phyloP scores from a whole-genome alignment of 1,140 invertebrate species.

The Pogonognathellus flavescens region DNA sequence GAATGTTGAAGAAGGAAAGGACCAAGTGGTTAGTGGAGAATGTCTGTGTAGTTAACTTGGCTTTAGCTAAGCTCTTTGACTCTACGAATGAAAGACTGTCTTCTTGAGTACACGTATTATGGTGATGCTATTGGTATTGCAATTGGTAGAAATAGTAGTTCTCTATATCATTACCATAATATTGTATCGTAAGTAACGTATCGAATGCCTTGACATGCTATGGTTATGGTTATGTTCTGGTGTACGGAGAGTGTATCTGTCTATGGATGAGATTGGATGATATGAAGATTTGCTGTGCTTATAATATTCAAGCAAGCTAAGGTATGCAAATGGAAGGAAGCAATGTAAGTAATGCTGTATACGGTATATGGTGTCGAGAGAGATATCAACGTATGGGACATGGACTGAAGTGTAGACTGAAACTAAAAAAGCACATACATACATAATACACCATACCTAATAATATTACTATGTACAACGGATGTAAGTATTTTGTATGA shows the following conservation, averaged over 20 bases:
- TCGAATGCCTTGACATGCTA: too few relatives aligned
- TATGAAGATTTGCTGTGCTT: too few relatives aligned
- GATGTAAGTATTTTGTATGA: neutral
- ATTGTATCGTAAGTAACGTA: too few relatives aligned
- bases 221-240: too few relatives aligned
- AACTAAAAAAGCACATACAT: neutral
- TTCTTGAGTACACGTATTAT: too few relatives aligned
- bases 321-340: neutral
- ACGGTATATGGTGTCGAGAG: neutral
- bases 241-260: too few relatives aligned
- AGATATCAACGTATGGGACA: neutral
- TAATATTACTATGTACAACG: neutral
- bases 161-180: too few relatives aligned
- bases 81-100: neutral
- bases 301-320: too few relatives aligned
- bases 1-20: neutral
- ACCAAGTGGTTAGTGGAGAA: neutral
- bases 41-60: neutral
- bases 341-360: neutral
- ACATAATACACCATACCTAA: neutral
- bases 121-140: too few relatives aligned
- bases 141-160: too few relatives aligned
- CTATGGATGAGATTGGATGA: too few relatives aligned
- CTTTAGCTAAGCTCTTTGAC: neutral
- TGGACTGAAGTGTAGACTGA: neutral